Evolutionary conservation across 2,888 invertebrate species (phyloP).

Genomic region (Drosophila colorata): DNA sequence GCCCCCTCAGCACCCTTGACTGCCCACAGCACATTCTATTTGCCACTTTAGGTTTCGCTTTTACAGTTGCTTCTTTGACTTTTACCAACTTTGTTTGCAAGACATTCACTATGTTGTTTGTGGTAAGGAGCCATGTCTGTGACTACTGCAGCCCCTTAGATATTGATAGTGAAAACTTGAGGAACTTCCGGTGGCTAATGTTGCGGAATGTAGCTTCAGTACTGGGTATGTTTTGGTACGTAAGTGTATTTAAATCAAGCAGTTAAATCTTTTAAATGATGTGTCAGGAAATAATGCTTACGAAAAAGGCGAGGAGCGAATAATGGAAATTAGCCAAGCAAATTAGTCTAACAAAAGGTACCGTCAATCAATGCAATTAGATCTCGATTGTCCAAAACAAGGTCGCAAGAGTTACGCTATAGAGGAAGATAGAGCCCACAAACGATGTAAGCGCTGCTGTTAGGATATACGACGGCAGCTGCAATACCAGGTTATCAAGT

Average conservation of each 20-base stretch:
- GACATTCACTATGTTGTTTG: constrained; percentile 29
- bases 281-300: constrained; percentile 20
- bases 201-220: constrained; percentile 58
- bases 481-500: constrained; percentile 23
- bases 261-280: constrained; percentile 14
- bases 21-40: constrained; percentile 27
- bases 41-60: constrained; percentile 59
- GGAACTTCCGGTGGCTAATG: constrained; percentile 71
- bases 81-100: constrained; percentile 73
- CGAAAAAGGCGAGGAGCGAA: not conserved
- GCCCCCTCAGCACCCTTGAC: constrained; percentile 14
- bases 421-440: too few species aligned
- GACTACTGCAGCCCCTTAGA: constrained; percentile 39
- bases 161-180: constrained; percentile 74
- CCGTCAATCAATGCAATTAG: constrained; percentile 65
- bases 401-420: constrained; percentile 27
- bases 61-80: constrained; percentile 70
- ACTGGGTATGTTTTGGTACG: not conserved
- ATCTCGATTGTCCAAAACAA: constrained; percentile 16
- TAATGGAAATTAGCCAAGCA: constrained; percentile 4
- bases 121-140: constrained; percentile 64
- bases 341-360: constrained; percentile 24
- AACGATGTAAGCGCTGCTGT: constrained; percentile 45
- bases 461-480: constrained; percentile 29
- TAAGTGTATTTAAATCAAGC: constrained; percentile 37